Evolutionary conservation across 2,113 vertebrate species (phyloP), one percentile per base, ranked within the genome.

Genomic region (Sus scrofa): DNA sequence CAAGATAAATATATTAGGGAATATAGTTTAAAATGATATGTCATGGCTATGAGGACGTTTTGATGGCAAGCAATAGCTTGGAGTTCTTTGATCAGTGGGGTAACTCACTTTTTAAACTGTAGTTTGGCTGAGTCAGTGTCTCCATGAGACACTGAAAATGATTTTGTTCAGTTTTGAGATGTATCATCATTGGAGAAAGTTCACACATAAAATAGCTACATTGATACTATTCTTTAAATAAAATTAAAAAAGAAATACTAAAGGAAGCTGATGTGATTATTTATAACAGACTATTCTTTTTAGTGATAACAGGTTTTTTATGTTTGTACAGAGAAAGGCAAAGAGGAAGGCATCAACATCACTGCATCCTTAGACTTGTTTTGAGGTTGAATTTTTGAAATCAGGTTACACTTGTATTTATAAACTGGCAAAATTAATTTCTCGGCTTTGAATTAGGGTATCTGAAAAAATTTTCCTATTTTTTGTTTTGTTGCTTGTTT

Each of bases 401-500:
- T 44, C 16, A 32, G 63, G 18, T n/a, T 79, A 44, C 8, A 71
- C 0, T 30, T 65, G 16, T 71, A 32, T 39, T 85, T 85, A 32
- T 56, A 44, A 79, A 52, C 19, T 79, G 54, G 22, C 9, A 65
- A 65, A 63, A 54, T 86, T 9, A 30, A 27, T 86, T 93, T 96
- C 62, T 62, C 84, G 13, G 65, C 22, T 90, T 86, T 12, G 90
- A 24, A 79, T 71, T 79, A 94, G 73, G 26, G 9, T 67, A 79
- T 63, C 20, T 37, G 30, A 90, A 90, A 74, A 63, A 22, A 70
- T 62, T 91, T 75, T 52, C 32, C 16, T 44, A 6, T 15, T 81
- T 94, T 60, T 86, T 82, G 27, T 90, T 94, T 94, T 82, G 56
- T 67, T 86, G 79, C 44, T 62, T 94, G 16, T 44, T 75, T 79